Percentiles rank a stretch among this genome's conserved stretches.
These are phyloP conservation scores for Oxyura jamaicensis DNA, from an alignment of 2,113 vertebrate species.

Conservation along the genomic window DNA sequence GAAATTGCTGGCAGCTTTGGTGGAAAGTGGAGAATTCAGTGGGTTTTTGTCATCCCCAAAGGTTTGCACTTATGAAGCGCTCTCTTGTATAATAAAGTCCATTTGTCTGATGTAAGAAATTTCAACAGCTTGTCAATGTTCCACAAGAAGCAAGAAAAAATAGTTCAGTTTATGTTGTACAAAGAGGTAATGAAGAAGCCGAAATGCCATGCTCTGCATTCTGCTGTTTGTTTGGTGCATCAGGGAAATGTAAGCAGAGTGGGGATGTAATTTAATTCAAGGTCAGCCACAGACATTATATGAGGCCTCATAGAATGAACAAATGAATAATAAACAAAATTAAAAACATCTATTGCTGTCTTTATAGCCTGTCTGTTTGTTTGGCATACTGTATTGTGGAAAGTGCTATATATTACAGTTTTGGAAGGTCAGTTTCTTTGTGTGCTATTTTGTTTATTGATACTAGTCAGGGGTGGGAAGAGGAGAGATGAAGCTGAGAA, in stretches of 20 bases:
- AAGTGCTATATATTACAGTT: background rate
- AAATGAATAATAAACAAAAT: conserved; percentile 50
- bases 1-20: conserved; percentile 63
- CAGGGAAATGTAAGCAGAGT: background rate
- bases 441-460: background rate
- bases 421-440: background rate
- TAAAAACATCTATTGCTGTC: background rate
- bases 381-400: background rate
- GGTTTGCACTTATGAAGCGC: conserved; percentile 48
- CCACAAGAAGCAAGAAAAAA: conserved; percentile 26
- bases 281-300: background rate
- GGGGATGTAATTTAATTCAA: conserved; percentile 39
- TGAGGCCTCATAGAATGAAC: background rate
- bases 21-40: conserved; percentile 67
- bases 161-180: background rate
- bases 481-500: background rate
- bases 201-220: background rate
- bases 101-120: conserved; percentile 70
- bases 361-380: background rate
- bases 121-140: conserved; percentile 41
- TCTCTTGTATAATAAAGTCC: conserved; percentile 60
- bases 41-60: conserved; percentile 67
- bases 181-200: background rate
- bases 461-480: background rate
- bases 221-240: conserved; percentile 2